phyloP scores from a whole-genome alignment of 2,113 vertebrate genomes.

The Leptobrachium ailaonicum region DNA sequence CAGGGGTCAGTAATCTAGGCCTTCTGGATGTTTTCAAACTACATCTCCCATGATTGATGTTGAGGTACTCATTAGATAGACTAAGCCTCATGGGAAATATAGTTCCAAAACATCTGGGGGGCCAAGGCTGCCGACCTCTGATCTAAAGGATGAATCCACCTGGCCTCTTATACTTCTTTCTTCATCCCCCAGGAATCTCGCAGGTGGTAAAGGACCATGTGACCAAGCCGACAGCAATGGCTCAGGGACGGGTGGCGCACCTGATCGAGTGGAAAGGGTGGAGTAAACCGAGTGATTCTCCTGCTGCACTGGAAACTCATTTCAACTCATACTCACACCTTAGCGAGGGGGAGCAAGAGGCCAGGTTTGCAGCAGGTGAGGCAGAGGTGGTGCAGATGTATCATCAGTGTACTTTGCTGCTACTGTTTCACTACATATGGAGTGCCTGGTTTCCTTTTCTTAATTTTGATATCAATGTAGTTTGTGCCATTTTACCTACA shows the following conservation, averaged over 20 bases:
- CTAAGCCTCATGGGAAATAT: too few relatives aligned
- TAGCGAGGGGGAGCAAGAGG: conserved; percentile 93
- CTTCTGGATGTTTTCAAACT: too few relatives aligned
- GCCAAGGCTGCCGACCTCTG: too few relatives aligned
- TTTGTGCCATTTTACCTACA: not conserved
- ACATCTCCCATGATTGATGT: too few relatives aligned
- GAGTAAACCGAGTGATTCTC: conserved; percentile 89
- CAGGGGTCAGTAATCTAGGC: too few relatives aligned
- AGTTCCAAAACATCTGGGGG: too few relatives aligned
- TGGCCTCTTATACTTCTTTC: not conserved
- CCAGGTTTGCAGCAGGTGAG: conserved; percentile 90
- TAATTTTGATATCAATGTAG: not conserved
- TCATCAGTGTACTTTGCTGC: too few relatives aligned
- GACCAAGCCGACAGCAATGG: conserved; percentile 96
- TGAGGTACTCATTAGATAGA: too few relatives aligned
- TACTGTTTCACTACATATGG: not conserved
- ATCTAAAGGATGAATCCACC: too few relatives aligned
- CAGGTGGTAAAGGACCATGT: conserved; percentile 98
- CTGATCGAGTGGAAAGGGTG: conserved; percentile 98
- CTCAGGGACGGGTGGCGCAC: conserved; percentile 93
- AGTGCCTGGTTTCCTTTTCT: not conserved
- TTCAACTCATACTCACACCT: conserved; percentile 95
- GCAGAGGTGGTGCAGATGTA: not conserved
- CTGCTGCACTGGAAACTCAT: conserved; percentile 82
- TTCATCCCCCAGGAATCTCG: conserved; percentile 79